Conservation (phyloP, 2,888 invertebrate genomes). For the Cephus nigrinus region DNA sequence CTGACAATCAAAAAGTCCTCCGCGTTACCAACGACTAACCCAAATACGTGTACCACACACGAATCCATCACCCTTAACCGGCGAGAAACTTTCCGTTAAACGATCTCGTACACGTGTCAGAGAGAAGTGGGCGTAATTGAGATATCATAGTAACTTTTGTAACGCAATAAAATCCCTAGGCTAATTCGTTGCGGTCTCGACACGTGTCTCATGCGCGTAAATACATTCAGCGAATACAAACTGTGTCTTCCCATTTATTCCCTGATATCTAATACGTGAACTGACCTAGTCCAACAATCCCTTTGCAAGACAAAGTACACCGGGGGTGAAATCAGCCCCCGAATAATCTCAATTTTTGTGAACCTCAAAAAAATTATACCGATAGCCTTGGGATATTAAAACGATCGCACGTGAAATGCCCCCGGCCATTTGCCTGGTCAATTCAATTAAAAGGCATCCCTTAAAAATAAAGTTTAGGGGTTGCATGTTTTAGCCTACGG, state of each 20-base stretch:
- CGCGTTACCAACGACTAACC: neutral
- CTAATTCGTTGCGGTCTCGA: slow-evolving; percentile 20
- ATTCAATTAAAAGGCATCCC: slow-evolving; percentile 17
- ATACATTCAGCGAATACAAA: neutral
- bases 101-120: neutral
- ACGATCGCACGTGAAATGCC: slow-evolving; percentile 56
- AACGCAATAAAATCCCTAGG: slow-evolving; percentile 24
- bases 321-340: neutral
- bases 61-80: neutral
- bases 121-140: slow-evolving; percentile 51
- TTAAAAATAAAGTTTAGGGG: neutral
- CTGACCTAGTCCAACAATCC: neutral
- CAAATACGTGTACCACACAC: neutral
- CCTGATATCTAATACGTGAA: neutral
- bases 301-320: neutral
- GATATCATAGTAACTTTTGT: slow-evolving; percentile 55
- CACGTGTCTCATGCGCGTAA: neutral
- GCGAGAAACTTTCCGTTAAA: neutral
- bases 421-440: slow-evolving; percentile 31
- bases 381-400: slow-evolving; percentile 50
- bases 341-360: neutral
- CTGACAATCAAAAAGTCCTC: neutral
- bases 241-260: neutral
- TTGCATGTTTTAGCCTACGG: neutral
- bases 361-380: neutral